Conservation (phyloP, 1,140 invertebrate species). For the Papilio polytes region DNA sequence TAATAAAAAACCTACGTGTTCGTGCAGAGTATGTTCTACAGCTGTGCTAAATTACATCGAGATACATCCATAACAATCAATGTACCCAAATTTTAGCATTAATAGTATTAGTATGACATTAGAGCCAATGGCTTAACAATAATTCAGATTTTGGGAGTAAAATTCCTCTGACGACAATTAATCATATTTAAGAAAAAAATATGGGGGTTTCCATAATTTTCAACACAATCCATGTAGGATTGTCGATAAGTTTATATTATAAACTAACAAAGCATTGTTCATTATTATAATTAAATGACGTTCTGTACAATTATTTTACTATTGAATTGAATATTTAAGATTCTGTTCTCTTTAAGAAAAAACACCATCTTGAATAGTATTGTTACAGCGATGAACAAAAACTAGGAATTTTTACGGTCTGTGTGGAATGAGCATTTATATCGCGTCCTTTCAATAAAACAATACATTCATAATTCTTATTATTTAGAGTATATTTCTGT, state of each 20-base stretch:
- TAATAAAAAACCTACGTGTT: no score
- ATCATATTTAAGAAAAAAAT: neutral
- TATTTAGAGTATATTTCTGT: neutral
- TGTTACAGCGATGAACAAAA: slow-evolving; percentile 12
- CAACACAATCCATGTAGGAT: neutral
- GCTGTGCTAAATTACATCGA: no score
- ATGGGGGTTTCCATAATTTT: neutral
- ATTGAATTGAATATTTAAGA: slow-evolving; percentile 26
- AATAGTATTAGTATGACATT: no score
- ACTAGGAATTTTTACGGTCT: neutral
- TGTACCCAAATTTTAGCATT: no score
- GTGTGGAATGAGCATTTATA: slow-evolving; percentile 10
- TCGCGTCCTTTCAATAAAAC: slow-evolving; percentile 2
- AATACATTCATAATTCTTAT: neutral
- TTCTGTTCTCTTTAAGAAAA: slow-evolving; percentile 18
- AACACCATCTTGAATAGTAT: slow-evolving; percentile 19
- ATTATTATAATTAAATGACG: slow-evolving; percentile 17
- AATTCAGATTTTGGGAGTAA: no score
- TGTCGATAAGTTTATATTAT: neutral
- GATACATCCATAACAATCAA: no score
- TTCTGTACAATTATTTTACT: slow-evolving; percentile 5
- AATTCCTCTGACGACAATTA: no score
- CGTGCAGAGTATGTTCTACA: no score
- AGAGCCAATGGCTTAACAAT: no score
- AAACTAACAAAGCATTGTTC: slow-evolving; percentile 10